Evolutionary conservation across 2,797 vertebrate species (phyloP).

Genomic region (Choloepus didactylus): DNA sequence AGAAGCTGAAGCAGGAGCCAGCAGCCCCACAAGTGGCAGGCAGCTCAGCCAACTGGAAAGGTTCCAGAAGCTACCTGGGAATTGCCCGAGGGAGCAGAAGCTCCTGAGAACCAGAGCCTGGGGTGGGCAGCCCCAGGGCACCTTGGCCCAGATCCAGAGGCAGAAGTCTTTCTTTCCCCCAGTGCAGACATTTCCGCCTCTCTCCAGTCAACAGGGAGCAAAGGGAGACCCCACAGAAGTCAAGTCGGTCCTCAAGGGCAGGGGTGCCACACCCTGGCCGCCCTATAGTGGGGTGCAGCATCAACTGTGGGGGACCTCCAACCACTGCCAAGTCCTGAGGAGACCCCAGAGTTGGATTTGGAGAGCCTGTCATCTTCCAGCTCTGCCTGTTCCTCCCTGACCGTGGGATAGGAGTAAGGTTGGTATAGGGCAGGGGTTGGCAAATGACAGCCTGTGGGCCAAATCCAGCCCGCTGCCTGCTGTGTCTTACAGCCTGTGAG

Average conservation of each 20-base stretch:
- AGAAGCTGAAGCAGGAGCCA: neutral
- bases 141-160: neutral
- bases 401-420: fast-evolving
- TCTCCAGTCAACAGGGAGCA: neutral
- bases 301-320: neutral
- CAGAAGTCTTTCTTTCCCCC: neutral
- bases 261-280: fast-evolving
- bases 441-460: fast-evolving
- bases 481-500: neutral
- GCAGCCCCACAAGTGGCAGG: neutral
- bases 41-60: neutral
- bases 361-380: too few relatives aligned
- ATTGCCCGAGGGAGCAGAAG: neutral
- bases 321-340: neutral
- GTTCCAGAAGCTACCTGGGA: neutral
- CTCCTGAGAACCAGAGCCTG: neutral
- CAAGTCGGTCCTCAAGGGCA: neutral
- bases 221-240: neutral
- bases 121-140: neutral
- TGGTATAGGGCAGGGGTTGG: neutral
- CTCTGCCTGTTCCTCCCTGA: neutral
- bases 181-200: neutral
- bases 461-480: neutral
- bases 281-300: fast-evolving
- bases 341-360: neutral